Conservation (phyloP, 2,113 vertebrate genomes). For the Cheilinus undulatus region DNA sequence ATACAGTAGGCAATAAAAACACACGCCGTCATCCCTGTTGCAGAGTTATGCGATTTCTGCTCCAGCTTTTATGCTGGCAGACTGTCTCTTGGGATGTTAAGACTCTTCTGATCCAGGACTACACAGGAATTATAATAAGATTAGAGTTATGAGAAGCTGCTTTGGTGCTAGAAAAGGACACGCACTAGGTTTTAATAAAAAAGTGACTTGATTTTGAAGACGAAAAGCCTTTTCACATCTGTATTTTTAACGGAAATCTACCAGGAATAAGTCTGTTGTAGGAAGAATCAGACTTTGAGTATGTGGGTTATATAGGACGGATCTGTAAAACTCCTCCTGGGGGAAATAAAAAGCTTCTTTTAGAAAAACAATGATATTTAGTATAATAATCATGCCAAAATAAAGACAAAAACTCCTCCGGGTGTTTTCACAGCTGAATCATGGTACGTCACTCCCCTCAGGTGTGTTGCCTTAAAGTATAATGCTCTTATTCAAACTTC, state of each 20-base stretch:
- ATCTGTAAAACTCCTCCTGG: too few relatives aligned
- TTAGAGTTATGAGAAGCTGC: constrained; percentile 30
- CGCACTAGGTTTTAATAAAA: constrained; percentile 24
- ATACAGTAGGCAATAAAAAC: constrained; percentile 60
- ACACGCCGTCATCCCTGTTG: constrained; percentile 30
- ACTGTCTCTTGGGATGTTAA: constrained; percentile 17
- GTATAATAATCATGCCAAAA: constrained; percentile 7
- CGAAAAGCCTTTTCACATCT: not conserved
- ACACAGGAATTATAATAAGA: constrained; percentile 30
- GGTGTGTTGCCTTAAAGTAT: constrained; percentile 48
- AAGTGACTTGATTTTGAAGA: not conserved
- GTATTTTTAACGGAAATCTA: constrained; percentile 15
- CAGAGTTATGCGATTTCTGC: constrained; percentile 39
- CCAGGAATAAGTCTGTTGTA: not conserved
- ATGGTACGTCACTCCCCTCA: constrained; percentile 19
- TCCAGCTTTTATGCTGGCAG: constrained; percentile 27
- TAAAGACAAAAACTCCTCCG: constrained; percentile 1
- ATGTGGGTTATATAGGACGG: too few relatives aligned
- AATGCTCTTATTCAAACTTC: not conserved
- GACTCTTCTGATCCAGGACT: constrained; percentile 30
- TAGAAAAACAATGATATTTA: not conserved
- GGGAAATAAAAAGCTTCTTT: too few relatives aligned
- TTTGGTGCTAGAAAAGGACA: constrained; percentile 19
- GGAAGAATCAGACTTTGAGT: not conserved
- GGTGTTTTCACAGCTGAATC: constrained; percentile 54